Evolutionary conservation across 2,113 vertebrate genomes (phyloP), one percentile per base, ranked within the genome.

Genomic region (Upupa epops): DNA sequence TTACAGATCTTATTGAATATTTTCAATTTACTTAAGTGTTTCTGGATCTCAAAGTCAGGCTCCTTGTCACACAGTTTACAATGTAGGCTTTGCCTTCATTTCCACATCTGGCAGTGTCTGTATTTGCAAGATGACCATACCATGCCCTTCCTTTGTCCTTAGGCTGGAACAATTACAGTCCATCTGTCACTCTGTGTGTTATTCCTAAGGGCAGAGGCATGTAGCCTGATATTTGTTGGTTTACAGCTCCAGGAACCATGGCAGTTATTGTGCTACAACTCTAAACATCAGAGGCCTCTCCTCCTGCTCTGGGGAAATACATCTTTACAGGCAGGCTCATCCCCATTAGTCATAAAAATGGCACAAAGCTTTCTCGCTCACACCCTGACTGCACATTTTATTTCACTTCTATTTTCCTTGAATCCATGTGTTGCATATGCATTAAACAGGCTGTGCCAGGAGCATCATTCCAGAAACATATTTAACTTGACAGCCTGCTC

Each of bases 401-500:
- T 80, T 92, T 83, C n/a, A 68, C 73, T 92, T 91, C 80, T 86
- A 83, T 86, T 91, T 95, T 77, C 42, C 80, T 88, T 64, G 83
- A 89, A 73, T 77, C 60, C 90, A 86, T 21, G 49, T 28, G 63
- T 71, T 88, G 79, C 83, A 91, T 95, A 86, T 77, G 92, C 83
- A 95, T 94, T 86, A 95, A 74, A 48, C 72, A 86, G 56, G 37
- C 79, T 95, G 63, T 54, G 90, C 92, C 88, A 90, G 85, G 66
- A 95, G 90, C 93, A 74, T 86, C 88, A 60, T 63, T 78, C 82
- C 60, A 91, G 75, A 92, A 86, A 85, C 85, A 36, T 70, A 95
- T 80, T 88, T 92, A 88, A 92, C 89, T 79, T 4, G 85, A 94
- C 93, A 92, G 72, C 85, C 76, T 92, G 75, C 85, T 95, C 56